A percentile compares a stretch with the other conserved stretches of the same genome.
phyloP scores from a whole-genome alignment of 2,888 invertebrate genomes.

The Ennomos quercinarius region DNA sequence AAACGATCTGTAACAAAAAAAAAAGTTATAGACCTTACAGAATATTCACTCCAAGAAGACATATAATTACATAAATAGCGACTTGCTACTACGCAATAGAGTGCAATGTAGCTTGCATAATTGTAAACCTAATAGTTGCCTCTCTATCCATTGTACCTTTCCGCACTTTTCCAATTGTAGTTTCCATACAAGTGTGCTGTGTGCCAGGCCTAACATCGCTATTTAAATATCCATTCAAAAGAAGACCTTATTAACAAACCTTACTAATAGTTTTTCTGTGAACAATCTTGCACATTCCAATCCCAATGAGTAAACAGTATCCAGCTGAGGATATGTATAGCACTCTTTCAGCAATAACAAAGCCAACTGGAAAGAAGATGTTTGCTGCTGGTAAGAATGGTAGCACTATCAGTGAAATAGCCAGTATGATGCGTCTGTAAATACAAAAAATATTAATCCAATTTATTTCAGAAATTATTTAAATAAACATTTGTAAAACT shows the following conservation, averaged over 20 bases:
- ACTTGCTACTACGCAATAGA: too few relatives aligned
- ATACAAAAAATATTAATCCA: conserved; percentile 16
- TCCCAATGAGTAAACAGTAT: conserved; percentile 88
- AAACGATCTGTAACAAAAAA: conserved; percentile 45
- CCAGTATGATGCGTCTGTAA: conserved; percentile 83
- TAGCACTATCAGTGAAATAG: conserved; percentile 86
- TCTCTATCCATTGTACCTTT: too few relatives aligned
- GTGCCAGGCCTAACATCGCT: too few relatives aligned
- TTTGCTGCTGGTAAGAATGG: conserved; percentile 95
- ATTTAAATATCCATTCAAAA: too few relatives aligned
- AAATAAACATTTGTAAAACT: too few relatives aligned
- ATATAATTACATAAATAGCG: too few relatives aligned
- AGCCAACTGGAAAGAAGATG: conserved; percentile 93
- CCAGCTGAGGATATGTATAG: conserved; percentile 94
- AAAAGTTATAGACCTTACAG: neutral
- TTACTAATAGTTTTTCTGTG: conserved; percentile 42
- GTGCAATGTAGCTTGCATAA: too few relatives aligned
- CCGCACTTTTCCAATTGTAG: too few relatives aligned
- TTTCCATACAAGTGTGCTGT: too few relatives aligned
- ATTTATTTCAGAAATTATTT: too few relatives aligned
- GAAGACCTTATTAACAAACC: conserved; percentile 46
- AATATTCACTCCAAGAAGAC: too few relatives aligned
- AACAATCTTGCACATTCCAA: conserved; percentile 82
- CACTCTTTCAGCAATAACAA: conserved; percentile 95
- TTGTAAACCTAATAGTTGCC: too few relatives aligned